A percentile compares a stretch with the other conserved stretches of the same genome.
phyloP scores from a whole-genome alignment of 2,113 vertebrate species.

The Phalacrocorax pelagicus region DNA sequence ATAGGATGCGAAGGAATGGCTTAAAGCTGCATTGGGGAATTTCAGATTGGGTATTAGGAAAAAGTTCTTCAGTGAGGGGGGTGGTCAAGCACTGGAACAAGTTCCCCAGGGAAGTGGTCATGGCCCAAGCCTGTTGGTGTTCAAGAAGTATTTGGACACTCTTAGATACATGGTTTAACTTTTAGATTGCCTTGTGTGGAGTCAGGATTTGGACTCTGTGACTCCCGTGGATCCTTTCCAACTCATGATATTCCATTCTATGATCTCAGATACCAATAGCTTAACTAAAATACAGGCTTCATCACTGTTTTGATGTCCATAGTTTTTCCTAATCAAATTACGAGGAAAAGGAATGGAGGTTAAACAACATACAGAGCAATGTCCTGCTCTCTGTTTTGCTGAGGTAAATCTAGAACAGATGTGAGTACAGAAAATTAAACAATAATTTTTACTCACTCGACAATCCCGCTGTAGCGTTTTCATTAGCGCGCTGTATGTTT shows the following conservation, averaged over 20 bases:
- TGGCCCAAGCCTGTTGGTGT: background rate
- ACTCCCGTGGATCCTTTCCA: background rate
- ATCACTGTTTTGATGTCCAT: background rate
- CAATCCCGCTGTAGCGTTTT: constrained; percentile 96
- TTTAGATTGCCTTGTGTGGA: background rate
- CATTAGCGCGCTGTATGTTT: constrained; percentile 92
- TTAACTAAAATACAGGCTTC: background rate
- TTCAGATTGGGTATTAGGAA: background rate
- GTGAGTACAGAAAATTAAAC: background rate
- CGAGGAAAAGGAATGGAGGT: background rate
- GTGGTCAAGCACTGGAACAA: background rate
- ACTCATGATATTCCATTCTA: background rate
- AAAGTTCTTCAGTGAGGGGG: background rate
- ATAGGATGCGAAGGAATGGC: background rate
- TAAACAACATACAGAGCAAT: background rate
- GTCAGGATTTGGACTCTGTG: background rate
- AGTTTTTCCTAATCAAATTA: background rate
- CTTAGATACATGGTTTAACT: background rate
- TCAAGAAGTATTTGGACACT: background rate
- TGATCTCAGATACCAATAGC: background rate
- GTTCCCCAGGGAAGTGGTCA: background rate
- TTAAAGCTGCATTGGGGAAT: background rate
- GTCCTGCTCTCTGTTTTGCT: background rate
- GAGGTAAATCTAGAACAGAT: background rate
- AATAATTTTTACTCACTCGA: constrained; percentile 78